These are phyloP conservation scores for Acomys russatus DNA, from an alignment of 2,797 vertebrate genomes.

Conservation along the genomic window DNA sequence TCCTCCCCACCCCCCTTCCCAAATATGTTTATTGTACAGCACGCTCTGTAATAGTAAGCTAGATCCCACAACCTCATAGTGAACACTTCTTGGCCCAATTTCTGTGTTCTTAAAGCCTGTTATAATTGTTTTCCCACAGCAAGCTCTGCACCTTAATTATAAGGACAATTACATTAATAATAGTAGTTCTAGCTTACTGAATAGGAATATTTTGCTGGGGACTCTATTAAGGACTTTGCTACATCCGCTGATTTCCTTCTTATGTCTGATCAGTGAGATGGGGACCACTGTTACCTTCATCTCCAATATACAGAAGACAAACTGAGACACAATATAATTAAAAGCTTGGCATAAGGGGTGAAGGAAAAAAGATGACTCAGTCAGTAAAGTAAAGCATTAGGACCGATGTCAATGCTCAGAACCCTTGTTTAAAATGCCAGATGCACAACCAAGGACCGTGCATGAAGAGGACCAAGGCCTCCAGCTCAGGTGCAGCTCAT, in stretches of 20 bases:
- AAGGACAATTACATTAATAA: neutral
- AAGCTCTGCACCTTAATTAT: neutral
- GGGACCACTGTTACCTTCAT: neutral
- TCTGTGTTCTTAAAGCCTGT: neutral
- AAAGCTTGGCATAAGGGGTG: neutral
- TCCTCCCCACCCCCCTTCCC: neutral
- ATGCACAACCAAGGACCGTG: too few species aligned
- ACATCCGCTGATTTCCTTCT: neutral
- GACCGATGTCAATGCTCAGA: neutral
- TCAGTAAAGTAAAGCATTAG: neutral
- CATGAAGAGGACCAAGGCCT: too few species aligned
- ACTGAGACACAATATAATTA: neutral
- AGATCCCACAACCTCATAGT: fast-evolving
- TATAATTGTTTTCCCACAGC: neutral
- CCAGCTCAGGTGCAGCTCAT: too few species aligned
- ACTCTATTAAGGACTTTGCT: neutral
- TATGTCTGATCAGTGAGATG: neutral
- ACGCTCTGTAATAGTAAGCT: neutral
- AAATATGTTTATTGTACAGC: neutral
- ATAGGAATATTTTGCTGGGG: neutral
- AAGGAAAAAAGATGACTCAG: too few species aligned
- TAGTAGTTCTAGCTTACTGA: neutral
- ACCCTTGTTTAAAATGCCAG: neutral
- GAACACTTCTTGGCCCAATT: neutral
- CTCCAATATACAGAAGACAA: neutral